Percentiles rank a stretch among this genome's conserved stretches.
These are phyloP conservation scores for Athalia circularis DNA, from an alignment of 2,888 invertebrate species.

Conservation along the genomic window DNA sequence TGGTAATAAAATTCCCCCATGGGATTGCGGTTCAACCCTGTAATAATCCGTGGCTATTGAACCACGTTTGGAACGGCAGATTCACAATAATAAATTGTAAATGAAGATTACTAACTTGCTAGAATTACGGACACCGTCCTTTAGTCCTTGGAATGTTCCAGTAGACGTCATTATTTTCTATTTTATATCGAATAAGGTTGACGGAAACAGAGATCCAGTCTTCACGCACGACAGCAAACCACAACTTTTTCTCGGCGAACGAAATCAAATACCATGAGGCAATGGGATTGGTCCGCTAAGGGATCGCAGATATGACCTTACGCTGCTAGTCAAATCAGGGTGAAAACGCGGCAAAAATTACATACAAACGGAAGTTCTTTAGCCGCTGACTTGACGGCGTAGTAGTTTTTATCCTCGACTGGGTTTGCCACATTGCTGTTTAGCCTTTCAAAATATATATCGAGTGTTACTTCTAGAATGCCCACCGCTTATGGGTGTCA, in stretches of 20 bases:
- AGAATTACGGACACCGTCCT: conserved; percentile 79
- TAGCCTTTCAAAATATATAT: too few relatives aligned
- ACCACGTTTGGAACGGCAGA: conserved; percentile 21
- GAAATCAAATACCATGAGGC: conserved; percentile 64
- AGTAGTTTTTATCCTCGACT: too few relatives aligned
- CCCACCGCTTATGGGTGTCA: conserved; percentile 10
- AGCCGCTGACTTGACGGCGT: too few relatives aligned
- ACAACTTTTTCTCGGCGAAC: conserved; percentile 59
- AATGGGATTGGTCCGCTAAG: conserved; percentile 59
- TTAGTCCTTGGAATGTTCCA: conserved; percentile 78
- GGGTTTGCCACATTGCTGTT: too few relatives aligned
- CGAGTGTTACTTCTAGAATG: not conserved
- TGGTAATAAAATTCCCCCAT: not conserved
- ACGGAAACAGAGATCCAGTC: conserved; percentile 40
- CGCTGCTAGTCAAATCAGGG: conserved; percentile 55
- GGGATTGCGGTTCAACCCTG: not conserved
- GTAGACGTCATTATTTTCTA: conserved; percentile 79
- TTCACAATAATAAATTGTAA: not conserved
- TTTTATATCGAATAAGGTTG: not conserved
- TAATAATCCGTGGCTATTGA: not conserved
- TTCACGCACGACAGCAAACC: conserved; percentile 53
- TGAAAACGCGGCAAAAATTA: conserved; percentile 29
- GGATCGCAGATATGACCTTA: conserved; percentile 53
- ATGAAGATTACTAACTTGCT: conserved; percentile 78
- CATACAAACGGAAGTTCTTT: not conserved